Conservation (phyloP, 2,888 invertebrate genomes). For the Drosophila picticornis region DNA sequence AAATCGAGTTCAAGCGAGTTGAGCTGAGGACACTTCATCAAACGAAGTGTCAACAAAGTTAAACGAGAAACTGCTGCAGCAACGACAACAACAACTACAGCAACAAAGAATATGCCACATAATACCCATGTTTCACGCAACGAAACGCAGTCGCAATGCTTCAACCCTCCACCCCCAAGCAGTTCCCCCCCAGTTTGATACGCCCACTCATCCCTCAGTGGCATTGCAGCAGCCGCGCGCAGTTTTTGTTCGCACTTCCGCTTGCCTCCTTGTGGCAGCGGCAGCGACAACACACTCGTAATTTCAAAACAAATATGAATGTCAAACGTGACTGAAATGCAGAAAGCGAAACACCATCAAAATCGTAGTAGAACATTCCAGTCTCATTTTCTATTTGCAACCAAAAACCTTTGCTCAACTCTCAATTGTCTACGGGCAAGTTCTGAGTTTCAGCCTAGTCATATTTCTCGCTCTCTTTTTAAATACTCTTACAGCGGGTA, state of each 20-base stretch:
- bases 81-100: slow-evolving; percentile 22
- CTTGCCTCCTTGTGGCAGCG: slow-evolving; percentile 2
- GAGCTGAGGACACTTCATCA: slow-evolving; percentile 64
- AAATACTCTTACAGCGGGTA: background rate
- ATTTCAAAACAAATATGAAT: slow-evolving; percentile 72
- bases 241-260: slow-evolving; percentile 37
- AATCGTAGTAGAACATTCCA: background rate
- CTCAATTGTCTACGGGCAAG: slow-evolving; percentile 21
- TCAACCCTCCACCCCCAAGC: background rate
- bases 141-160: slow-evolving; percentile 4
- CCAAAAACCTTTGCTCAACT: background rate
- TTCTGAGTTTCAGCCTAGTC: slow-evolving; percentile 9
- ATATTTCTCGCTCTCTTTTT: background rate
- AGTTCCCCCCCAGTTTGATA: background rate
- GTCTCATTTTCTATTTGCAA: slow-evolving; percentile 2
- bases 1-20: slow-evolving; percentile 18
- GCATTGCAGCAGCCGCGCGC: slow-evolving; percentile 36
- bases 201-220: slow-evolving; percentile 26
- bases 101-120: slow-evolving; percentile 43
- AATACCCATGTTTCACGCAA: slow-evolving; percentile 66
- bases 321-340: slow-evolving; percentile 81
- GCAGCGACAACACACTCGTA: slow-evolving; percentile 37
- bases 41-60: slow-evolving; percentile 75
- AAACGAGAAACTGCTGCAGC: slow-evolving; percentile 67
- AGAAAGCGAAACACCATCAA: slow-evolving; percentile 38